Evolutionary conservation across 2,797 vertebrate species (phyloP), one percentile per base, ranked within the genome.

Genomic region (Telmatherina bonti): DNA sequence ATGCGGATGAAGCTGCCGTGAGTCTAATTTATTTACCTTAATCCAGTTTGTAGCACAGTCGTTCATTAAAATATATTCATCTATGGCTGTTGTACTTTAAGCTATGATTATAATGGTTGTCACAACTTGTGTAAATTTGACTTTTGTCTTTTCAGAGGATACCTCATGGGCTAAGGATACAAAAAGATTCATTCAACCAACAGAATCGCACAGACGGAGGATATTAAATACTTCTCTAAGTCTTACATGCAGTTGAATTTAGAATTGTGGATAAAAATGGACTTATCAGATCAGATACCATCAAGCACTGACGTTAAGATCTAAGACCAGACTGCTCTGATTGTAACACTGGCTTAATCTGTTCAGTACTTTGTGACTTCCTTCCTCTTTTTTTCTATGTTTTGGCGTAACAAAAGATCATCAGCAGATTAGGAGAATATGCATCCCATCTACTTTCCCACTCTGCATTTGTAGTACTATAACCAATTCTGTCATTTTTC

Each of bases 1-100:
- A 99, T 99, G 98, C 96, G 98, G 85, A 99, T 99, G 98, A 99
- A 99, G 86, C 91, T 99, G 82, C 98, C 98, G 98, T 99, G 95
- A 98, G 98, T 96, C 7, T 0, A n/a, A 31, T 18, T 51, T 43
- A 3, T 70, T 13, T 26, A 56, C 45, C 4, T 1, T 10, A 0
- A 0, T 24, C 29, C 15, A 55, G 1, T 45, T 10, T 51, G 0
- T 18, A 7, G 15, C 7, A 36, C 30, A 0, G 3, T 11, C 7
- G 0, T 29, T 35, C 2, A 54, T 13, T 1, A 15, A 29, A n/a
- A 11, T 35, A 36, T 18, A 22, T 8, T 13, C 24, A 35, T 35
- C 1, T 1, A 10, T 8, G 62, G 7, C 57, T 61, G 11, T 43
- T 1, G 22, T 36, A 3, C 22, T 43, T 54, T 54, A 20, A 58